Base-by-base conservation (phyloP, 1,140 invertebrate genomes). In the Platyura marginata region DNA sequence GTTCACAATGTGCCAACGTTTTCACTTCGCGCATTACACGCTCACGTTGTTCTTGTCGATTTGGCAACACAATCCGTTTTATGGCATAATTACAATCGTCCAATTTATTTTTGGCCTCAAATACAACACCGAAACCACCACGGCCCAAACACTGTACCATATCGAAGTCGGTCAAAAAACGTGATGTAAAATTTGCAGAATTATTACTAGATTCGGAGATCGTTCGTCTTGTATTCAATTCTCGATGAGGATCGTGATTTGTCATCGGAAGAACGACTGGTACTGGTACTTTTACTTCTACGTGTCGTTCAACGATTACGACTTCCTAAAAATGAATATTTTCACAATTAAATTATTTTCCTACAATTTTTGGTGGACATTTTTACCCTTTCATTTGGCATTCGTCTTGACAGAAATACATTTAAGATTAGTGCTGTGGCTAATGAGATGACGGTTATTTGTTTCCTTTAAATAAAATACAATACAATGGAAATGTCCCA, bases 61-160 rank as follows among this genome's bases (percentile, higher is more conserved):
- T 81, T 10, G 88, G 84, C 44, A 96, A 64, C 6, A 76, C 74
- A 38, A 97, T 96, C 52, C 92, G 74, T 66, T 98, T 98, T 0
- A 98, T 78, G 18, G 94, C 94, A 68, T 98, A 98, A 48, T 79
- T 71, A 52, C 86, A 83, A 53, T 95, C 85, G 60, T 98, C 94
- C 42, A 96, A 78, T 64, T 88, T 92, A 59, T 97, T 95, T 57
- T 74, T 81, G 0, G 86, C 90, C 62, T 96, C 84, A 65, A 96
- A 97, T 0, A 98, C 94, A 18, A 96, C 79, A 1, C 94, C 94
- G 66, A 95, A 98, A 0, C 92, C 94, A n/a, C 94, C 93, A 54
- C 76, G 77, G 1, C 92, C 92, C 1, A 98, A 65, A 49, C 84
- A 81, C 44, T 76, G 66, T 25, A 94, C 59, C 6, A 83, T 76